phyloP scores from a whole-genome alignment of 2,797 vertebrate genomes.

The Cuculus canorus region DNA sequence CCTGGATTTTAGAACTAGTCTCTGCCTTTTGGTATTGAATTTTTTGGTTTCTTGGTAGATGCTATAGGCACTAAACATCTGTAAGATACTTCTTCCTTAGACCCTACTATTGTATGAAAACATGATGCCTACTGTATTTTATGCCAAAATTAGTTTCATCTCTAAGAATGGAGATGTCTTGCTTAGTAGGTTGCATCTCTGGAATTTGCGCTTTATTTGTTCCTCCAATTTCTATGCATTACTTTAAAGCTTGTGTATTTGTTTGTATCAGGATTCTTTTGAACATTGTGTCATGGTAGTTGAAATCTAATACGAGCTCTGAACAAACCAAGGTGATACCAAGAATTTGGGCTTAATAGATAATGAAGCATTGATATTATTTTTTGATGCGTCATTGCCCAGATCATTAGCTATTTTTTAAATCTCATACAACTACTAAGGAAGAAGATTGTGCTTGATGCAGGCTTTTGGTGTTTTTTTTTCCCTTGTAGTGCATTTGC shows the following conservation, averaged over 20 bases:
- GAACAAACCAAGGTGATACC: background rate
- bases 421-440: background rate
- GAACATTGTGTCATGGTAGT: background rate
- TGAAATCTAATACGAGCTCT: background rate
- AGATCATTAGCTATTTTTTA: background rate
- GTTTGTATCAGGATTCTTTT: background rate
- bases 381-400: background rate
- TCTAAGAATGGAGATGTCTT: background rate
- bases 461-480: background rate
- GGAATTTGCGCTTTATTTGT: background rate
- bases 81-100: background rate
- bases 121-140: background rate
- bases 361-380: background rate
- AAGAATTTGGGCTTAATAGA: background rate
- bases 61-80: background rate
- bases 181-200: background rate
- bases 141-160: background rate
- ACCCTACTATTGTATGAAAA: background rate
- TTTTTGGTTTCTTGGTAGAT: background rate
- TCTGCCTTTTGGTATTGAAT: background rate
- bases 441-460: background rate
- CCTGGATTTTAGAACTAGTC: background rate
- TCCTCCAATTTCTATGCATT: background rate
- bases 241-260: background rate
- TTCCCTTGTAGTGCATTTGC: slow-evolving; percentile 89